Conservation (phyloP, 2,888 invertebrate species). For the Chydorus sphaericus region DNA sequence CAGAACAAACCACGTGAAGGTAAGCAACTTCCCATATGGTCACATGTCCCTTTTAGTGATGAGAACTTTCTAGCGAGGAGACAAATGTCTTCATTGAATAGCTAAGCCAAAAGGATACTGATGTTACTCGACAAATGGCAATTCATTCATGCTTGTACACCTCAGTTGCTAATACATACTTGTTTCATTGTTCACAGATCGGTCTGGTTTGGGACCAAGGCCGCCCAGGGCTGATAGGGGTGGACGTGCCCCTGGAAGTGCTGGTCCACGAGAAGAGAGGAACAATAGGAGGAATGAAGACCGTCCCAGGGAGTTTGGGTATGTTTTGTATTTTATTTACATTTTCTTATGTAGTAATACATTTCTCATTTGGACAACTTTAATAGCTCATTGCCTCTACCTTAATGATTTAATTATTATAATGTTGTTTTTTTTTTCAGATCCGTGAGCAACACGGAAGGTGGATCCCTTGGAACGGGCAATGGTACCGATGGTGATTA, state of each 20-base stretch:
- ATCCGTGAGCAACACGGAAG: conserved; percentile 7
- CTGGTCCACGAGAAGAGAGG: conserved; percentile 54
- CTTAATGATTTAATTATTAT: not conserved
- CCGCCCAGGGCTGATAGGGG: conserved; percentile 29
- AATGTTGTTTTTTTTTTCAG: not conserved
- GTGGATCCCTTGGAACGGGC: conserved; percentile 6
- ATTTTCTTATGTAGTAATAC: not conserved
- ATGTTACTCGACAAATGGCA: not conserved
- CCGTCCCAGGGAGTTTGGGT: conserved; percentile 21
- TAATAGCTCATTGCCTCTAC: no score
- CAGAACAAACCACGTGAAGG: conserved; percentile 12
- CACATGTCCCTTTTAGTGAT: not conserved
- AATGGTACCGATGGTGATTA: not conserved
- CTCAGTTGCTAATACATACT: not conserved
- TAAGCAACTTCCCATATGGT: not conserved
- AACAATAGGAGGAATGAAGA: conserved; percentile 40
- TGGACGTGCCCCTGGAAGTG: conserved; percentile 33
- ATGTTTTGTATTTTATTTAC: not conserved
- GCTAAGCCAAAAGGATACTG: conserved; percentile 12
- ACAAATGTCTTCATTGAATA: not conserved
- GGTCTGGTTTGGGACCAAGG: conserved; percentile 19
- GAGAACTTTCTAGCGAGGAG: conserved; percentile 4
- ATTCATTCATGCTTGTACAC: not conserved
- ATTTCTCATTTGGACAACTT: not conserved
- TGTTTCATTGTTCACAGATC: conserved; percentile 3